Base-by-base conservation (phyloP, 2,888 invertebrate species). In the Eudemis profundana region DNA sequence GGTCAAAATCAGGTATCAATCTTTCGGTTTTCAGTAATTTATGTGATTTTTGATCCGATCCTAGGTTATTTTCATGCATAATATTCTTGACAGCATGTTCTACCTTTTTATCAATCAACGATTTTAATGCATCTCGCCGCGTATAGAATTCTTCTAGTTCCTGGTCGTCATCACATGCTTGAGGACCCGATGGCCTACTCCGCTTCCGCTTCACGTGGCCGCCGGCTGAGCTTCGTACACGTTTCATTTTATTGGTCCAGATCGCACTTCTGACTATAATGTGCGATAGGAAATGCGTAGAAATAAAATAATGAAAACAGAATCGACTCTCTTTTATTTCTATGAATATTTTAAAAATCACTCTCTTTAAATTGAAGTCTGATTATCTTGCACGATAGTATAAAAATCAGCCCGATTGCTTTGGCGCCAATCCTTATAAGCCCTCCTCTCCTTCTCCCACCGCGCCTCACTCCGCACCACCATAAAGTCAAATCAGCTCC, bases 1-100 rank as follows among this genome's bases (percentile, higher is more conserved):
- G 46, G 14, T 46, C 46, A 14, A 46, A 46, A 46, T 46, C 46
- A 7, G 46, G 46, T 3, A 46, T 46, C 12, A 46, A 46, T 17
- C 46, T 15, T 12, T 46, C 46, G 12, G 46, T 46, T 2, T 46
- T 46, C 12, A 17, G 17, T 17, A 46, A 17, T 46, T 46, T 46
- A 17, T 46, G 1, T 4, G 46, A 46, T 19, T 38, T 53, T 7
- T 27, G 15, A 19, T 47, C 47, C 21, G 21, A 27, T 21, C 23
- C 14, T 27, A n/a, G 8, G 27, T 27, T 4, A 12, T 49, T 27
- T 23, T 7, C 27, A 27, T 49, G 23, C 27, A 4, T 1, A 23
- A 49, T 10, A 12, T 12, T 23, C 23, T 27, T 49, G 12, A 23
- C 27, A 10, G 49, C 23, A 4, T 49, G 3, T 27, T 14, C 12